Base-by-base conservation (phyloP, 2,888 invertebrate genomes). In the Meteorus colon region DNA sequence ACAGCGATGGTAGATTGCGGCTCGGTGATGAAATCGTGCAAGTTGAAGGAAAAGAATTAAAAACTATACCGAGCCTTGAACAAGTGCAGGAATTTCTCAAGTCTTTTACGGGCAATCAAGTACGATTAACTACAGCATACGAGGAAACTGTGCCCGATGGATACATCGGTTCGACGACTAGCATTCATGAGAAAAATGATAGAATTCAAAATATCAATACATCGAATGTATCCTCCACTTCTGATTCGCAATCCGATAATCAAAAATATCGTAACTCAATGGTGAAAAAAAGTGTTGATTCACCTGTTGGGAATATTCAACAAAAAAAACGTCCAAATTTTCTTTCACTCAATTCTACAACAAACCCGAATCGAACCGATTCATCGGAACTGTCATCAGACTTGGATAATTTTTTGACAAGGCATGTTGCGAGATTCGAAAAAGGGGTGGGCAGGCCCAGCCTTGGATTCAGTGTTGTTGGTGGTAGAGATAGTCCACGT, bases 21-120 rank as follows among this genome's bases (percentile, higher is more conserved):
- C 92, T 96, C 76, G 96, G 96, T 16, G 97, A 97, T 90, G 96
- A 97, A 91, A 95, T 97, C 80, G 94, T 97, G 14, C 95, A 96
- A 90, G 95, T 97, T 41, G 97, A 97, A 89, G 96, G 96, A 12
- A 93, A 93, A 85, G 93, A 96, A 79, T 90, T 97, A 77, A 92
- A 95, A 79, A 95, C 95, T 1, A 91, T 96, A 74, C 86, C 84
- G 69, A 88, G 81, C 31, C 82, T 89, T 48, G 88, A 88, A 68
- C 86, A 88, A 78, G 89, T 89, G 19, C 89, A 89, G 76, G 85
- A 89, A 77, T 89, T 88, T 70, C 81, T 89, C 65, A 86, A 83
- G 69, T 89, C 89, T 16, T 88, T 88, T 80, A 86, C 84, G 27
- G 86, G 86, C 34, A 87, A 83, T 62, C 84, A 83, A 75, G 83